These are phyloP conservation scores for Zelleria hepariella DNA, from an alignment of 2,888 invertebrate species.

Conservation along the genomic window DNA sequence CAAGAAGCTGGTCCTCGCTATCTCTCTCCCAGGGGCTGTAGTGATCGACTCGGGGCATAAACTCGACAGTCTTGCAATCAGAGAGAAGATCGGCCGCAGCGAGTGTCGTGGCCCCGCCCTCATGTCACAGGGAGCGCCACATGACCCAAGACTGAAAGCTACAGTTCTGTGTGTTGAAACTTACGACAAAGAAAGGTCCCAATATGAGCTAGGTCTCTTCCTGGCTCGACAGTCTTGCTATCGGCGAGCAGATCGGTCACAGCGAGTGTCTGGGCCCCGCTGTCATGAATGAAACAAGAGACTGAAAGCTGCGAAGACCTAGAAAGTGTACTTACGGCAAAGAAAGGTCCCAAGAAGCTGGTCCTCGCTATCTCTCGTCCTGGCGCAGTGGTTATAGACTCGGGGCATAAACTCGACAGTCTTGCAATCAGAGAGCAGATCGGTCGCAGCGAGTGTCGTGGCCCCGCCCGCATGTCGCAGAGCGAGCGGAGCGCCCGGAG, in stretches of 20 bases:
- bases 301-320: too few relatives aligned
- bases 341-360: slow-evolving; percentile 92
- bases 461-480: slow-evolving; percentile 82
- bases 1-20: slow-evolving; percentile 86
- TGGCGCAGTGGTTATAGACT: slow-evolving; percentile 78
- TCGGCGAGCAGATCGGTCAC: not conserved
- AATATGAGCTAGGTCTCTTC: too few relatives aligned
- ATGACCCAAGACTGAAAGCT: too few relatives aligned
- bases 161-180: too few relatives aligned
- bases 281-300: too few relatives aligned
- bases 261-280: too few relatives aligned
- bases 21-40: slow-evolving; percentile 86
- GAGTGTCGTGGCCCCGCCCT: slow-evolving; percentile 76
- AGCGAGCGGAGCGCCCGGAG: slow-evolving; percentile 83
- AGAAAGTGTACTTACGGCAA: slow-evolving; percentile 82
- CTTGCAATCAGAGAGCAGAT: slow-evolving; percentile 65
- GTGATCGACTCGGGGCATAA: slow-evolving; percentile 82
- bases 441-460: slow-evolving; percentile 78
- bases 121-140: slow-evolving; percentile 86
- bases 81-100: slow-evolving; percentile 78
- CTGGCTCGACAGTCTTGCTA: too few relatives aligned
- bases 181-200: too few relatives aligned
- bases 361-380: slow-evolving; percentile 90
- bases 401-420: slow-evolving; percentile 76
- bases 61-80: slow-evolving; percentile 57